Evolutionary conservation across 2,888 invertebrate species (phyloP), one percentile per base, ranked within the genome.

Genomic region (Drosophila testacea): DNA sequence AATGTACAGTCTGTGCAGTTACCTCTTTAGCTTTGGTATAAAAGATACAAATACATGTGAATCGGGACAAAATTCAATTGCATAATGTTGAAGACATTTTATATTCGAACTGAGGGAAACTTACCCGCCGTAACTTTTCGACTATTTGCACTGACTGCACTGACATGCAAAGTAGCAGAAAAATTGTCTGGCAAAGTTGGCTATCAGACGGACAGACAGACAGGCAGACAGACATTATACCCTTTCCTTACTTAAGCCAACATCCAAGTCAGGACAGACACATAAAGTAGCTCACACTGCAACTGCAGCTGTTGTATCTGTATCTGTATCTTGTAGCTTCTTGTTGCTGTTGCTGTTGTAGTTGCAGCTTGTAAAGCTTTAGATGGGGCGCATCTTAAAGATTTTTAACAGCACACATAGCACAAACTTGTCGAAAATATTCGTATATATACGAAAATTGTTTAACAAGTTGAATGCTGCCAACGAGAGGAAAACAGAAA

Each of bases 151-250:
- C 83, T 72, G 86, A 81, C 82, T 63, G 64, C 79, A 68, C 83
- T 72, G 86, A 81, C 82, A 88, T 83, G 89, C 88, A 88, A 83
- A 83, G 89, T 79, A 89, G 82, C 89, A 87, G 84, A 83, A 83
- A 89, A 83, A 83, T 88, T 76, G 84, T 83, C 83, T 87, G 84
- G 84, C 79, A 73, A 87, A 88, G 76, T 88, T 88, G 73, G 73
- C 73, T 78, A 79, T 55, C 81, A 76, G 83, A 51, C 44, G 46
- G 47, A 47, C 54, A 70, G 77, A 47, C 68, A 63, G 66, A 66
- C 54, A 59, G 59, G 47, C 47, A 41, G 42, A 16, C n/a, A 11
- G 13, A 22, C 7, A n/a, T 30, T 32, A 30, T 47, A 2, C 32
- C 51, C 44, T 4, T 11, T 4, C 16, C 51, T 44, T 27, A 34